Evolutionary conservation across 2,797 vertebrate species (phyloP).

Genomic region (Notolepis coatsorum): DNA sequence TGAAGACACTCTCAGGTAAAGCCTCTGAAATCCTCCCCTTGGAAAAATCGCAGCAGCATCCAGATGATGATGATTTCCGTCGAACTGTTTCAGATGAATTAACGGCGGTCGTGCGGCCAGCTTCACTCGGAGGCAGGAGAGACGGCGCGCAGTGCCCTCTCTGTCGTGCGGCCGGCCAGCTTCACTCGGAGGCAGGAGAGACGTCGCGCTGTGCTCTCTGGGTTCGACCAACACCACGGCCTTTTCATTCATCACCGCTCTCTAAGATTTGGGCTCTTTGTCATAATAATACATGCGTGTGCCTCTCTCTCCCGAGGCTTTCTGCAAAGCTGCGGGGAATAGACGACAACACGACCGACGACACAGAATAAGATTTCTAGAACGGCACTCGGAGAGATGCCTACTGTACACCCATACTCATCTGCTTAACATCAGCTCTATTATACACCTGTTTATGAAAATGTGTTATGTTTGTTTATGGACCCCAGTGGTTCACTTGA

Average conservation of each 20-base stretch:
- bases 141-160: too few species aligned
- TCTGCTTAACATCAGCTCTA: too few species aligned
- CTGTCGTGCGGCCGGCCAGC: not conserved
- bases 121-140: not conserved
- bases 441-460: too few species aligned
- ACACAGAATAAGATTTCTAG: constrained; percentile 45
- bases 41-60: constrained; percentile 13
- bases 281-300: not conserved
- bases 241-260: too few species aligned
- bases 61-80: not conserved
- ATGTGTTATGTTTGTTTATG: too few species aligned
- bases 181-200: not conserved
- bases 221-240: too few species aligned
- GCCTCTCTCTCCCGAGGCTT: constrained; percentile 38
- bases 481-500: too few species aligned
- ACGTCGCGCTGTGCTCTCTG: too few species aligned
- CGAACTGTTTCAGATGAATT: constrained; percentile 10
- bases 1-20: constrained; percentile 23
- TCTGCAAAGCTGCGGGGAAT: constrained; percentile 40
- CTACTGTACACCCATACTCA: too few species aligned
- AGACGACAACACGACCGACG: constrained; percentile 43
- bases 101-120: not conserved
- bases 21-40: constrained; percentile 28
- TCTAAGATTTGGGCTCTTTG: constrained; percentile 16
- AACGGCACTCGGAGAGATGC: too few species aligned